Evolutionary conservation across 2,797 vertebrate species (phyloP).

Genomic region (Sebastes dallii): DNA sequence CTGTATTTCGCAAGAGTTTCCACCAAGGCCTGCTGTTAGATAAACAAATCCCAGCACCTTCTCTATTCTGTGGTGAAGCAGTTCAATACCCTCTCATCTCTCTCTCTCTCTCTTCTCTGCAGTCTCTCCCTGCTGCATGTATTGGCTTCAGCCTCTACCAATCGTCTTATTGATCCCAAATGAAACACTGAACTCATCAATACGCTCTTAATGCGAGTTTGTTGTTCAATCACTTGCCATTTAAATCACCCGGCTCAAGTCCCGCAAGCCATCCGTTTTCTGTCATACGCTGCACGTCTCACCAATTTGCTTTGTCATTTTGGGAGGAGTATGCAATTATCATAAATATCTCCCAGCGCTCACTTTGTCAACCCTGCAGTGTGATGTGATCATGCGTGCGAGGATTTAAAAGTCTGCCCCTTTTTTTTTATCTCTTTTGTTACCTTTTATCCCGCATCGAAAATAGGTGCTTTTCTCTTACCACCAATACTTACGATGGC

Average conservation of each 20-base stretch:
- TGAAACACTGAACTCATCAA: constrained; percentile 84
- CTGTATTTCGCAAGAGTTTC: constrained; percentile 7
- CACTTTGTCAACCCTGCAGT: constrained; percentile 37
- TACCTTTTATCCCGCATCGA: constrained; percentile 40
- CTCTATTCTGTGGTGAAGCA: constrained; percentile 30
- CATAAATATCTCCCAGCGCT: constrained; percentile 64
- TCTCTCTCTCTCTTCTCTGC: constrained; percentile 41
- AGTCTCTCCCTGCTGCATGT: constrained; percentile 61
- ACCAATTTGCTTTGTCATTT: constrained; percentile 77
- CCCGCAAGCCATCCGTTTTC: constrained; percentile 72
- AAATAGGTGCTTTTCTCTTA: constrained; percentile 60
- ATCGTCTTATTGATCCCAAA: constrained; percentile 83
- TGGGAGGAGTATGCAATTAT: constrained; percentile 65
- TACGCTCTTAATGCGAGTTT: constrained; percentile 84
- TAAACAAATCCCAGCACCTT: constrained; percentile 44
- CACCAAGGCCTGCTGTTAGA: constrained; percentile 1
- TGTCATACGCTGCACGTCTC: constrained; percentile 73
- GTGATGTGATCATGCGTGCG: constrained; percentile 3
- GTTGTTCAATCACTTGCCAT: constrained; percentile 84
- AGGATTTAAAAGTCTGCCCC: constrained; percentile 10
- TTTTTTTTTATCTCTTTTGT: constrained; percentile 43
- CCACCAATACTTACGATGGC: constrained; percentile 62
- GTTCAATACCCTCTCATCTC: constrained; percentile 52
- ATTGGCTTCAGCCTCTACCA: constrained; percentile 75
- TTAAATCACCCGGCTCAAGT: constrained; percentile 79